phyloP scores from a whole-genome alignment of 2,888 invertebrate genomes.

The Volucella bombylans region DNA sequence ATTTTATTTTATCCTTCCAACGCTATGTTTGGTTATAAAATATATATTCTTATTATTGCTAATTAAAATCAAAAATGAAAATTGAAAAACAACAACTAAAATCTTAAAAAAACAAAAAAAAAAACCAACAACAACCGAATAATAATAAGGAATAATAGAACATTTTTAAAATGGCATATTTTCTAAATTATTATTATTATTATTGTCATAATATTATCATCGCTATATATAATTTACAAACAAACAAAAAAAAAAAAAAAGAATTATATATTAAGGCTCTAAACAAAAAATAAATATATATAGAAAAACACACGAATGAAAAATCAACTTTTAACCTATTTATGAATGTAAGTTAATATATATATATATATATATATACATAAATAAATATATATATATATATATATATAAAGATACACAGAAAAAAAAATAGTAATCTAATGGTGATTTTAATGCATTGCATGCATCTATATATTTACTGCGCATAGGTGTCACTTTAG shows the following conservation, averaged over 20 bases:
- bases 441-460: conserved; percentile 70
- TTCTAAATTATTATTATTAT: conserved; percentile 63
- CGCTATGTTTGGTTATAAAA: conserved; percentile 32
- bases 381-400: conserved; percentile 3
- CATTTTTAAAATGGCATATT: conserved; percentile 68
- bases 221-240: conserved; percentile 48
- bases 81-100: too few relatives aligned
- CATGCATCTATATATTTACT: conserved; percentile 64
- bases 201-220: conserved; percentile 63
- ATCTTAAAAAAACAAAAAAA: conserved; percentile 44
- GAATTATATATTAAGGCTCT: conserved; percentile 61
- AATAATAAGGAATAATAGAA: conserved; percentile 63
- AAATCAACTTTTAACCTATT: conserved; percentile 72
- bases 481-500: conserved; percentile 68
- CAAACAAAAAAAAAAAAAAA: neutral
- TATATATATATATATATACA: neutral
- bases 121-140: conserved; percentile 42
- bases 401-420: conserved; percentile 31
- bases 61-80: conserved; percentile 52
- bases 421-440: conserved; percentile 25
- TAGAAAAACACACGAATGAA: conserved; percentile 42
- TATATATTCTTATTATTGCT: conserved; percentile 55
- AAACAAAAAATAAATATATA: conserved; percentile 33
- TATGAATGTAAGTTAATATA: conserved; percentile 67
- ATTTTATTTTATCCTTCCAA: conserved; percentile 51